Evolutionary conservation across 1,140 invertebrate species (phyloP).

Genomic region (Helicoverpa zea): DNA sequence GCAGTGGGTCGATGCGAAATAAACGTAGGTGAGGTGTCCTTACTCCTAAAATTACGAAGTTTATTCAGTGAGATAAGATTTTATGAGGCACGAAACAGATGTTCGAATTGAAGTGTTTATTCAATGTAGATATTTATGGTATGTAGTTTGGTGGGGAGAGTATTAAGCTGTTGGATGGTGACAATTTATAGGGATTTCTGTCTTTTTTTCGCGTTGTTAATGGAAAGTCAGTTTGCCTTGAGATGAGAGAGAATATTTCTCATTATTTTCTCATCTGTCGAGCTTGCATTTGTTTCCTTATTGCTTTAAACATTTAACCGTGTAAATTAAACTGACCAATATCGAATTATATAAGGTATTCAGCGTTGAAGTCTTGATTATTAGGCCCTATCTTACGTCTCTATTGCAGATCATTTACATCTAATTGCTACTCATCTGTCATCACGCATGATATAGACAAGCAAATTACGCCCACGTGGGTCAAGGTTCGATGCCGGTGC

Average conservation of each 20-base stretch:
- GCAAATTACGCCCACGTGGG: constrained; percentile 35
- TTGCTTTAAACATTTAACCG: too few relatives aligned
- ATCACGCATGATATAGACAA: constrained; percentile 15
- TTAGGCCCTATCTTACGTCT: background rate
- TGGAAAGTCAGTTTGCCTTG: too few relatives aligned
- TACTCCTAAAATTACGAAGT: constrained; percentile 31
- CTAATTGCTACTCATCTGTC: constrained; percentile 20
- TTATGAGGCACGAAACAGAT: constrained; percentile 9
- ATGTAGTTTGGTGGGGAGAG: background rate
- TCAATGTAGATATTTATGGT: background rate
- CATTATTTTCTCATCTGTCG: background rate
- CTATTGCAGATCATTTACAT: background rate
- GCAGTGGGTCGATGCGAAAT: constrained; percentile 10
- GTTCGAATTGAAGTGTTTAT: background rate
- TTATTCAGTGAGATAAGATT: constrained; percentile 21
- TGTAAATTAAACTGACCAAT: too few relatives aligned
- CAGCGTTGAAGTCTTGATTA: too few relatives aligned
- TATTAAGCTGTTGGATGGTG: background rate
- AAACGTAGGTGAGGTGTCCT: constrained; percentile 30
- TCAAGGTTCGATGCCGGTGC: constrained; percentile 35
- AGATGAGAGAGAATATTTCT: too few relatives aligned
- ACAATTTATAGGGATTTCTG: background rate
- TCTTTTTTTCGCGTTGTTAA: too few relatives aligned
- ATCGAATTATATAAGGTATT: too few relatives aligned
- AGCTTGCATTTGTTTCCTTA: too few relatives aligned